Evolutionary conservation across 2,113 vertebrate species (phyloP).

Genomic region (Etia nguti): DNA sequence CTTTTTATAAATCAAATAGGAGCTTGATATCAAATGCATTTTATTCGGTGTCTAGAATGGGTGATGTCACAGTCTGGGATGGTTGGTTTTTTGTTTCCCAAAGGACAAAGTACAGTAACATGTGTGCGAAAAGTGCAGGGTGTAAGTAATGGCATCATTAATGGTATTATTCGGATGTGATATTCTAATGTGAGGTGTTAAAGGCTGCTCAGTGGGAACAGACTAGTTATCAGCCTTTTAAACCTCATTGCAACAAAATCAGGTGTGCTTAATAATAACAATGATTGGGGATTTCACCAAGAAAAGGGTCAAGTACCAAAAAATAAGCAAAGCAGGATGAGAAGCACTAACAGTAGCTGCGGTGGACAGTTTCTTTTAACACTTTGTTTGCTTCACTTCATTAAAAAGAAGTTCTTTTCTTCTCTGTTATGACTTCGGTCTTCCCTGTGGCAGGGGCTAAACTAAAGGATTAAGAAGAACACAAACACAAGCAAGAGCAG

Average conservation of each 20-base stretch:
- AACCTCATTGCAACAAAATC: not conserved
- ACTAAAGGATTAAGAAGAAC: not conserved
- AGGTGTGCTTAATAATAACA: not conserved
- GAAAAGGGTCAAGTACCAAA: not conserved
- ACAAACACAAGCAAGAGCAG: not conserved
- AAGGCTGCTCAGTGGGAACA: not conserved
- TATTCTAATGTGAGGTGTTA: not conserved
- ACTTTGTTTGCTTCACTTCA: not conserved
- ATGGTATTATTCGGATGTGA: not conserved
- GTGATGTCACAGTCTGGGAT: slow-evolving; percentile 2
- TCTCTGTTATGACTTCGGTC: not conserved
- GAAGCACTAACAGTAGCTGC: not conserved
- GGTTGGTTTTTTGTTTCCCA: not conserved
- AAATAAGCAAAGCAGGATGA: not conserved
- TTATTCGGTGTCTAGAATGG: slow-evolving; percentile 14
- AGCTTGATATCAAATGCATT: slow-evolving; percentile 47
- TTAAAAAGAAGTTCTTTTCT: not conserved
- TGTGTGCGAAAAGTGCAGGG: not conserved
- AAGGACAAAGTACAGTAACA: not conserved
- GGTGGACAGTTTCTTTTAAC: not conserved
- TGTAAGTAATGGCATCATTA: not conserved
- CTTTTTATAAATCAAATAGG: slow-evolving; percentile 38
- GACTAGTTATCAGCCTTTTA: not conserved
- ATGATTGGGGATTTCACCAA: not conserved
- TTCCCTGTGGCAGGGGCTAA: not conserved